Percentiles rank a stretch among this genome's conserved stretches.
Conservation (phyloP, 1,140 invertebrate species). For the Papilio helenus region DNA sequence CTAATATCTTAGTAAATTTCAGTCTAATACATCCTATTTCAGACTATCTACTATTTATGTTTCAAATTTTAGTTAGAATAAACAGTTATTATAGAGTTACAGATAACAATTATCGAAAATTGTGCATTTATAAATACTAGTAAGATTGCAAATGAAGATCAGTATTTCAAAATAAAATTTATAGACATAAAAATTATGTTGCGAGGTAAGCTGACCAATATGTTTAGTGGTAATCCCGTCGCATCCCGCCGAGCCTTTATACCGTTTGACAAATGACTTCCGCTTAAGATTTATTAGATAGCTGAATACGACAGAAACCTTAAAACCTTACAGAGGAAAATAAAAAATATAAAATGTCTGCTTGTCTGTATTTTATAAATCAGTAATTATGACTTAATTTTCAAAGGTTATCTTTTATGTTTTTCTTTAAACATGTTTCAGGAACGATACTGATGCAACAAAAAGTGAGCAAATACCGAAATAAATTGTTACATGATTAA, state of each 20-base stretch:
- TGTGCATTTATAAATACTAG: neutral
- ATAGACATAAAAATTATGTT: slow-evolving; percentile 9
- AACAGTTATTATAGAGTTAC: too few relatives aligned
- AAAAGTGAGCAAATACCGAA: too few relatives aligned
- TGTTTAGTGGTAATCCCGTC: slow-evolving; percentile 28
- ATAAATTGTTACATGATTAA: too few relatives aligned
- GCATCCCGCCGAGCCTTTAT: slow-evolving; percentile 29
- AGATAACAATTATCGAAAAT: neutral
- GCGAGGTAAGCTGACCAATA: slow-evolving; percentile 35
- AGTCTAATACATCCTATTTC: too few relatives aligned
- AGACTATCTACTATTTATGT: too few relatives aligned
- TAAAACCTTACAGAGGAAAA: neutral
- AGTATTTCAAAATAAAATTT: neutral
- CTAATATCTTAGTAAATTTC: too few relatives aligned
- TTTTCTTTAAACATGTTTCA: too few relatives aligned
- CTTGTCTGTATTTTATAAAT: neutral
- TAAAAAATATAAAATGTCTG: neutral
- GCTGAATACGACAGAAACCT: slow-evolving; percentile 21
- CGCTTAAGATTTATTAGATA: slow-evolving; percentile 29
- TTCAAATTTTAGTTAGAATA: too few relatives aligned
- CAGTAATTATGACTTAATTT: neutral
- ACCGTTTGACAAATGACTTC: slow-evolving; percentile 33
- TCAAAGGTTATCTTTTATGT: too few relatives aligned
- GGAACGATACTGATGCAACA: too few relatives aligned
- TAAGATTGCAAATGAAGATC: neutral